phyloP scores from a whole-genome alignment of 2,797 vertebrate genomes.

The Sebastes steindachneri region DNA sequence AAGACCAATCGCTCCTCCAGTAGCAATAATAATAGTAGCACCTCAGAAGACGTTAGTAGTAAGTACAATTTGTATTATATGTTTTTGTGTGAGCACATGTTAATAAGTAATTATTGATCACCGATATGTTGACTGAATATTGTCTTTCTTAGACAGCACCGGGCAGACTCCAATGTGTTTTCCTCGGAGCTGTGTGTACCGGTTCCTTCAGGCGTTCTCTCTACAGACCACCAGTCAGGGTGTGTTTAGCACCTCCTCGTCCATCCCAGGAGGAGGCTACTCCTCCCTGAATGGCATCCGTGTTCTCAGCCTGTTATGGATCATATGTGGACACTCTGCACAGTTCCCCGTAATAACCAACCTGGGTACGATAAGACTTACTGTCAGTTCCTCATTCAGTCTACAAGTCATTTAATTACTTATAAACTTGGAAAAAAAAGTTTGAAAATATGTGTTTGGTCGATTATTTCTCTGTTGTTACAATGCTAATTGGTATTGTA shows the following conservation, averaged over 20 bases:
- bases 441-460: slow-evolving; percentile 51
- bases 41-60: slow-evolving; percentile 44
- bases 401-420: background rate
- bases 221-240: slow-evolving; percentile 79
- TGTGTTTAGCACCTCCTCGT: slow-evolving; percentile 63
- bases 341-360: slow-evolving; percentile 54
- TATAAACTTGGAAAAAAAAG: slow-evolving; percentile 68
- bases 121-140: background rate
- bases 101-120: background rate
- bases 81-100: background rate
- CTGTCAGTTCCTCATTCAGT: background rate
- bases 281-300: slow-evolving; percentile 85
- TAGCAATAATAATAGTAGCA: background rate
- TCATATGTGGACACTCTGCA: slow-evolving; percentile 86
- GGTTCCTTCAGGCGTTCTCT: slow-evolving; percentile 78
- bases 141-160: slow-evolving; percentile 37
- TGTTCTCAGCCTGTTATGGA: slow-evolving; percentile 88
- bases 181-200: slow-evolving; percentile 51
- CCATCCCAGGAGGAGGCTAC: slow-evolving; percentile 57
- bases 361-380: slow-evolving; percentile 66
- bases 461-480: no score
- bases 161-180: background rate
- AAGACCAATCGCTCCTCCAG: slow-evolving; percentile 55
- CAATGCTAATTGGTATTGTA: no score
- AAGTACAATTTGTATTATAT: background rate